Percentiles rank a stretch among this genome's conserved stretches.
Conservation (phyloP, 2,113 vertebrate species). For the Heliornis fulica region DNA sequence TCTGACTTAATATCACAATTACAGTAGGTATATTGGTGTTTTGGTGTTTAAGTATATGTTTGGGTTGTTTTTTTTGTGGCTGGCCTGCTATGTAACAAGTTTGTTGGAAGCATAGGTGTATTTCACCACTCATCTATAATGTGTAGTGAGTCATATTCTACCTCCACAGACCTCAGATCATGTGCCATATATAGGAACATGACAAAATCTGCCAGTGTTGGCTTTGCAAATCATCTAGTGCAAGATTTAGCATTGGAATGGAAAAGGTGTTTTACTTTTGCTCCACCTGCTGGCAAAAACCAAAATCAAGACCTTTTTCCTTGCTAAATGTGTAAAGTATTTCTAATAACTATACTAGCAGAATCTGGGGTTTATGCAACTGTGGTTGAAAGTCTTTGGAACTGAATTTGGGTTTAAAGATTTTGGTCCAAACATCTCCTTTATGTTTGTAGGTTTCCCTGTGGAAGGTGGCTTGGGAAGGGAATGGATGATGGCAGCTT, state of each 20-base stretch:
- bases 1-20: neutral
- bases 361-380: neutral
- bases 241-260: neutral
- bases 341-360: neutral
- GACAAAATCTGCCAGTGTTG: neutral
- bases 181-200: neutral
- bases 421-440: neutral
- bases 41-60: neutral
- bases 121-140: neutral
- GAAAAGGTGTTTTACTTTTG: neutral
- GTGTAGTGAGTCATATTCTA: neutral
- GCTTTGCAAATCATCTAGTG: neutral
- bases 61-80: neutral
- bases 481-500: slow-evolving; percentile 97
- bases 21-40: neutral
- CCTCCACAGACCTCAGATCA: neutral
- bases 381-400: neutral
- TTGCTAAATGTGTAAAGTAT: neutral
- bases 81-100: accelerated
- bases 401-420: neutral
- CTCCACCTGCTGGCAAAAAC: slow-evolving; percentile 24
- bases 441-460: slow-evolving; percentile 86
- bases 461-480: slow-evolving; percentile 96
- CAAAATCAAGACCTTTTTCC: neutral
- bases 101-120: neutral